phyloP scores from a whole-genome alignment of 2,888 invertebrate genomes.

The Pyrrhopygopsis socrates region DNA sequence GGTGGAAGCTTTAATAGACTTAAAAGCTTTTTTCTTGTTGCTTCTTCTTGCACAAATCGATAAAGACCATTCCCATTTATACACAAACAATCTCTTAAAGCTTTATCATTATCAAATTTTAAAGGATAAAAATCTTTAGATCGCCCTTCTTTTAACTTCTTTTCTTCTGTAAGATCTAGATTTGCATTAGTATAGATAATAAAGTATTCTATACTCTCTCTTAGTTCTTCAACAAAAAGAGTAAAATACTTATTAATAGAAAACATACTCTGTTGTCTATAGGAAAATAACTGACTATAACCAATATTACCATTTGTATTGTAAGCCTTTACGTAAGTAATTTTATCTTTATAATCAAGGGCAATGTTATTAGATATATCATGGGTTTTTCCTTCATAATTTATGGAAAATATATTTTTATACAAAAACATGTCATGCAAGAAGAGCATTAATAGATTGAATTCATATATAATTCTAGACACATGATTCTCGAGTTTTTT shows the following conservation, averaged over 20 bases:
- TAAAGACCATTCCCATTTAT: no score
- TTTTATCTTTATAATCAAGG: conserved; percentile 70
- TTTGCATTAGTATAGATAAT: conserved; percentile 69
- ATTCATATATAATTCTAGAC: conserved; percentile 74
- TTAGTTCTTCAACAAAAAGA: conserved; percentile 73
- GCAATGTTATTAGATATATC: conserved; percentile 76
- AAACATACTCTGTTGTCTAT: conserved; percentile 66
- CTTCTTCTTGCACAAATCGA: conserved; percentile 74
- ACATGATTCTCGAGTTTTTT: conserved; percentile 52
- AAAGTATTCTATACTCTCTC: conserved; percentile 13
- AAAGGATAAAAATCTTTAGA: conserved; percentile 79
- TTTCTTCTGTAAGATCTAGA: conserved; percentile 77
- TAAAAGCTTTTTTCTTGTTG: conserved; percentile 77
- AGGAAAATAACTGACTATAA: conserved; percentile 76
- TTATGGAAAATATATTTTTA: conserved; percentile 82
- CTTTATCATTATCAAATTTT: conserved; percentile 70
- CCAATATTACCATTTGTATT: conserved; percentile 74
- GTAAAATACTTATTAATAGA: conserved; percentile 79
- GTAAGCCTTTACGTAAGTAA: conserved; percentile 70
- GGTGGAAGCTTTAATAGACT: conserved; percentile 77
- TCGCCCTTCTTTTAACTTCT: conserved; percentile 67
- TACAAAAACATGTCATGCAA: conserved; percentile 83
- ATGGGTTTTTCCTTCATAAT: conserved; percentile 68
- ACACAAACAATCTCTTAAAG: conserved; percentile 68
- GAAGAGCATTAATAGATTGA: conserved; percentile 81